Conservation (phyloP, 2,797 vertebrate genomes). For the Lepilemur ruficaudatus region DNA sequence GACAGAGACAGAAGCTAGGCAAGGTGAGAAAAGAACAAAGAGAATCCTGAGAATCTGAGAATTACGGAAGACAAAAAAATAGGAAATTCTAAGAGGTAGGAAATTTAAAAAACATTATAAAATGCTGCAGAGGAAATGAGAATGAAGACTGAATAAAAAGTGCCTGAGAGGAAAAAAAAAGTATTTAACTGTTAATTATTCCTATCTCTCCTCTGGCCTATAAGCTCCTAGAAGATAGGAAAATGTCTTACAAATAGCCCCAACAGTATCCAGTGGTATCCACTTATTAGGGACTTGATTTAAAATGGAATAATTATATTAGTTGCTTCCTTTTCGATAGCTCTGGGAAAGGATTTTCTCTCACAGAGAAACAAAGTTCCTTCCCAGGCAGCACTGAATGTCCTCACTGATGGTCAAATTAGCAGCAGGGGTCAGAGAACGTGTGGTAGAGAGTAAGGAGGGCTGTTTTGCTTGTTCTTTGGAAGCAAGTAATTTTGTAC, state of each 20-base stretch:
- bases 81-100: neutral
- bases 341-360: neutral
- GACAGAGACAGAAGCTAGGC: neutral
- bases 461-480: neutral
- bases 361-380: neutral
- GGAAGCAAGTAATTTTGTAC: slow-evolving; percentile 9
- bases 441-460: neutral
- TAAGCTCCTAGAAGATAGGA: neutral
- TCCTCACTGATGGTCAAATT: neutral
- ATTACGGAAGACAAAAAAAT: neutral
- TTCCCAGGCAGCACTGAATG: neutral
- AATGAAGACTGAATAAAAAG: neutral
- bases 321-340: slow-evolving; percentile 7
- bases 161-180: neutral
- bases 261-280: neutral
- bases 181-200: neutral
- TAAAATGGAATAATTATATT: slow-evolving; percentile 1
- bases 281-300: slow-evolving; percentile 19
- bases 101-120: neutral
- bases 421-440: slow-evolving; percentile 1
- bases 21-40: neutral
- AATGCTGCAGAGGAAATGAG: slow-evolving; percentile 9
- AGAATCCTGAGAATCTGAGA: neutral
- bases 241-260: slow-evolving; percentile 8
- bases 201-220: neutral